Conservation (phyloP, 2,888 invertebrate species). For the Tethea ocularis region DNA sequence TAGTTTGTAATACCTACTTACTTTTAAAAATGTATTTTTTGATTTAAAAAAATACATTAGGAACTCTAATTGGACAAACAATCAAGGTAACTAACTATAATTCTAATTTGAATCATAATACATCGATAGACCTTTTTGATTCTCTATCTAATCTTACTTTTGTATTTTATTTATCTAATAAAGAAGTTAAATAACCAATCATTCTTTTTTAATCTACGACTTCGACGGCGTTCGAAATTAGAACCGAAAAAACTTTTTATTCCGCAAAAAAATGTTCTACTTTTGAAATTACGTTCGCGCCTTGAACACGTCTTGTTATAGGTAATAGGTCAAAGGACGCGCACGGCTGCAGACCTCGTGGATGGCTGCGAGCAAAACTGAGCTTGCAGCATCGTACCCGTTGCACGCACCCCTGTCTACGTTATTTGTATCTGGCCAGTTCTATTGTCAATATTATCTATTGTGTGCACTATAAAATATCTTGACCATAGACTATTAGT, state of each 20-base stretch:
- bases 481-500: slow-evolving; percentile 13
- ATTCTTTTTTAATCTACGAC: neutral
- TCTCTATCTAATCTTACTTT: too few species aligned
- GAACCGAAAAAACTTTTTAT: neutral
- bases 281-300: slow-evolving; percentile 11
- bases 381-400: slow-evolving; percentile 45
- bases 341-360: slow-evolving; percentile 28
- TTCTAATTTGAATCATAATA: too few species aligned
- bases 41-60: too few species aligned
- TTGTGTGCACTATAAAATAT: slow-evolving; percentile 18
- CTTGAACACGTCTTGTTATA: neutral
- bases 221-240: neutral
- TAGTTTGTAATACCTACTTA: neutral
- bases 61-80: too few species aligned
- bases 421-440: neutral
- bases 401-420: slow-evolving; percentile 35
- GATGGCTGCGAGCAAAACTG: slow-evolving; percentile 31
- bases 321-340: slow-evolving; percentile 12
- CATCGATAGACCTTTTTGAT: too few species aligned
- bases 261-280: neutral
- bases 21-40: neutral
- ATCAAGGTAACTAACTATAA: too few species aligned
- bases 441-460: slow-evolving; percentile 9
- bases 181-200: neutral
- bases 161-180: neutral